phyloP scores from a whole-genome alignment of 2,888 invertebrate genomes.

The Idaea biselata region DNA sequence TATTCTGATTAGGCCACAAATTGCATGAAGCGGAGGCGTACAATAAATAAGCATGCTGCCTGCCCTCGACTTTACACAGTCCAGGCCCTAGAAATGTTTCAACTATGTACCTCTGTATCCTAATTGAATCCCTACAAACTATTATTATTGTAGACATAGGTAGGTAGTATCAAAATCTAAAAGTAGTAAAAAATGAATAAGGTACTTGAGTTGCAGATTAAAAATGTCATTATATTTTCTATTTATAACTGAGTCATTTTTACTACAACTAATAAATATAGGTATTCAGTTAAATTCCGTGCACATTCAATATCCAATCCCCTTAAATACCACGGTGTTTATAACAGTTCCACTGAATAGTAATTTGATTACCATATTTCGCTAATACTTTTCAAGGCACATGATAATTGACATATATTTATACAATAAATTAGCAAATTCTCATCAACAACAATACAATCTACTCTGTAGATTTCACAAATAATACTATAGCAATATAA shows the following conservation, averaged over 20 bases:
- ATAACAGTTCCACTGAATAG: not conserved
- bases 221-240: not conserved
- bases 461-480: slow-evolving; percentile 26
- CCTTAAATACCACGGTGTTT: not conserved
- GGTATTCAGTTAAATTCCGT: not conserved
- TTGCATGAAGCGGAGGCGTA: too few species aligned
- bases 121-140: too few species aligned
- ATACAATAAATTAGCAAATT: slow-evolving; percentile 2
- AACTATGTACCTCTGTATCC: too few species aligned
- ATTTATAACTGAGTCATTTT: not conserved
- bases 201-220: too few species aligned
- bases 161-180: too few species aligned
- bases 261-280: not conserved
- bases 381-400: slow-evolving; percentile 38
- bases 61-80: too few species aligned
- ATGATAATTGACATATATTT: slow-evolving; percentile 21
- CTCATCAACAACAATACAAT: slow-evolving; percentile 8
- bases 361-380: slow-evolving; percentile 1
- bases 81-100: too few species aligned
- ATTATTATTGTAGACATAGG: too few species aligned
- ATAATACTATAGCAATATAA: slow-evolving; percentile 22
- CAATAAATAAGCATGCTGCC: too few species aligned
- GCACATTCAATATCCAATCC: not conserved
- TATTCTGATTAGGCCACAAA: too few species aligned
- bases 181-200: too few species aligned